Base-by-base conservation (phyloP, 2,113 vertebrate species). In the Pterocles gutturalis region DNA sequence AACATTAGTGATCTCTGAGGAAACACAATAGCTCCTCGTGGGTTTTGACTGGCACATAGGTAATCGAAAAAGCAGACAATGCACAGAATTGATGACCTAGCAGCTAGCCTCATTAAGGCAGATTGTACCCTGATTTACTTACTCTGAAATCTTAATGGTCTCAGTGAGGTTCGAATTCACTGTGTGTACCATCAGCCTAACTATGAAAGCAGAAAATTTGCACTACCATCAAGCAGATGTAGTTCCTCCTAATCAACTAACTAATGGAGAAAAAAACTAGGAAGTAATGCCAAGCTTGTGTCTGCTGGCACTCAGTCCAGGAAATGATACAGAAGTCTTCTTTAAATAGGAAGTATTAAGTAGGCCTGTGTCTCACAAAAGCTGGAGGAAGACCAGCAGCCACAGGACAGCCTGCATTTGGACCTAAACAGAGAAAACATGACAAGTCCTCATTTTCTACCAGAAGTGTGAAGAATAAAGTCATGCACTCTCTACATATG, bases 81-180 rank as follows among this genome's bases (percentile, higher is more conserved):
- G 0, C 60, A 24, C 28, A 33, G 69, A 92, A 93, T 0, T 84
- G 76, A 86, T 95, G 83, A 85, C 45, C 65, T 53, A 54, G 54
- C 3, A 2, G 69, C 72, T 71, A 13, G 65, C 49, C 89, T 92
- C 73, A 61, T 93, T 87, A 89, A 82, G 61, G 71, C 77, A 87
- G 66, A 45, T 69, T 62, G 36, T 54, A 60, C 77, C 55, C 77
- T 95, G 96, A 92, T 95, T 95, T 93, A 92, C 77, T 93, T 69
- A 81, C 34, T 89, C 48, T 53, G 41, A 93, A 84, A 62, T 25
- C 17, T 76, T 89, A 41, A 89, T 65, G 34, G 83, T 83, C 90
- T 89, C 85, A 18, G 25, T 22, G 83, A 90, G 88, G 80, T 76
- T 87, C 36, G 69, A 76, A 84, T 91, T 95, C 86, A 58, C 57